Base-by-base conservation (phyloP, 2,888 invertebrate species). In the Gymnosoma rotundatum region DNA sequence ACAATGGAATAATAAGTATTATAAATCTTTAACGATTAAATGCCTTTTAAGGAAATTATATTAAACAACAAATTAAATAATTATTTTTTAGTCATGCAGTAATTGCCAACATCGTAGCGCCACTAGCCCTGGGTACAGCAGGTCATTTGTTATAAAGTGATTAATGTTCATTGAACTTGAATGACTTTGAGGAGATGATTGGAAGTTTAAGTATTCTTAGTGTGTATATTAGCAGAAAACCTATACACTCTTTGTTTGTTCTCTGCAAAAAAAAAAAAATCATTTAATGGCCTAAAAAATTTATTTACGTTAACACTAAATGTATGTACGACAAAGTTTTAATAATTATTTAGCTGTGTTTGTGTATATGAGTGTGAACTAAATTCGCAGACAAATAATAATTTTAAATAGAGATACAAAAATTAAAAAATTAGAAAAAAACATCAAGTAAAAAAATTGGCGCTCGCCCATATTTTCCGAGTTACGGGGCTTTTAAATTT, bases 121-220 rank as follows among this genome's bases (percentile, higher is more conserved):
- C 16, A 42, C 16, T 10, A 50, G 54, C n/a, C 36, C 6, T 14
- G n/a, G 16, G 20, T 58, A 36, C 58, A 58, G 52, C 76, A 69
- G 60, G 36, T 75, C 14, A 38, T 63, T 75, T 45, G n/a, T 8
- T 45, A 67, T 67, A 50, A 67, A 76, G 60, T 76, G 60, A 76
- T 76, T 67, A 78, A 69, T 78, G 70, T 72, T 52, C 63, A 64
- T 58, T 72, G 70, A 78, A 78, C 70, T 64, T 78, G 63, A 78
- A 78, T 72, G 61, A 18, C 56, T 61, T n/a, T n/a, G 45, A 56
- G 56, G 0, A 48, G 58, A 32, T 42, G 38, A 36, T 72, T 63
- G 48, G 48, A 20, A 48, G 6, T 20, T 25, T 25, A 58, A 38
- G 20, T 38, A 32, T 7, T 32, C 3, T 3, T 5, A 48, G 16